A percentile compares a stretch with the other conserved stretches of the same genome.
Conservation (phyloP, 2,797 vertebrate genomes). For the Acanthornis magna region DNA sequence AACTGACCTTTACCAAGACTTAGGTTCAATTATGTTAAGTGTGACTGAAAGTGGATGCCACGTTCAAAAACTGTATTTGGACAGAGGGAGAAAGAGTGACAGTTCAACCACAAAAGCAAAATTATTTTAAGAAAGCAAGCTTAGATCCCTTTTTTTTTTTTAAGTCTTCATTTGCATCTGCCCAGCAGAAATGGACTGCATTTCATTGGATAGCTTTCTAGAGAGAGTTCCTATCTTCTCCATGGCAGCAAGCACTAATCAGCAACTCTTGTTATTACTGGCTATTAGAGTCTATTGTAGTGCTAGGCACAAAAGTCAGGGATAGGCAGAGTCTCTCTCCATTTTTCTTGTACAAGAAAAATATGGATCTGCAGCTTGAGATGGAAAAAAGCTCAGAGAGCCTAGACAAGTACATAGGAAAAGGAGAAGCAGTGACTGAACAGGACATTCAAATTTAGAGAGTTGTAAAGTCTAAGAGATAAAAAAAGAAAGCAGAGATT, state of each 20-base stretch:
- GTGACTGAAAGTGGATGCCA: neutral
- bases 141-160: neutral
- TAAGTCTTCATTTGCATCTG: neutral
- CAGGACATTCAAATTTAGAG: neutral
- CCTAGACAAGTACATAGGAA: neutral
- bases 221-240: neutral
- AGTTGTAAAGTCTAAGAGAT: neutral
- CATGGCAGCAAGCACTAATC: neutral
- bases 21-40: neutral
- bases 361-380: neutral
- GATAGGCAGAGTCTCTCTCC: neutral
- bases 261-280: neutral
- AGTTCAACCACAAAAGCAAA: neutral
- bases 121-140: neutral
- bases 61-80: neutral
- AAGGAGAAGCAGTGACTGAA: neutral
- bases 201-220: neutral
- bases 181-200: neutral
- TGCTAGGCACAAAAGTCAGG: neutral
- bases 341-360: neutral
- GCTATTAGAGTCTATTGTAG: neutral
- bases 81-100: neutral
- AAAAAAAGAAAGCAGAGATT: neutral
- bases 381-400: neutral
- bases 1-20: neutral